phyloP scores from a whole-genome alignment of 2,888 invertebrate genomes.

The Rhimphoctona megacephalus region DNA sequence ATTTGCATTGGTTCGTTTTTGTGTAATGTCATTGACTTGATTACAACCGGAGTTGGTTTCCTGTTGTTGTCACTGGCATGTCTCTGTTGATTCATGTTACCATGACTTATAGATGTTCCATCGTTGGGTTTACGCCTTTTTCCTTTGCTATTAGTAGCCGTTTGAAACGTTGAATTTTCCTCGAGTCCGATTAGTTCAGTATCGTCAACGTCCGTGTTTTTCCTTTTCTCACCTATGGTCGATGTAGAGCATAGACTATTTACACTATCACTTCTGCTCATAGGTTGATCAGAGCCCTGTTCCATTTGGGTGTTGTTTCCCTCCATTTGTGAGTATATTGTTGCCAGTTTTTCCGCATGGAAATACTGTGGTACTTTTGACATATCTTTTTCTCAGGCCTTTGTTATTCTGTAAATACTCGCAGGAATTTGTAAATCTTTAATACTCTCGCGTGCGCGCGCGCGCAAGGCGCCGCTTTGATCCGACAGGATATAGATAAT shows the following conservation, averaged over 20 bases:
- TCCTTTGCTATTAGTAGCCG: neutral
- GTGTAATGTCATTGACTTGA: constrained; percentile 25
- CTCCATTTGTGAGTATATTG: neutral
- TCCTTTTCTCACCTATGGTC: constrained; percentile 9
- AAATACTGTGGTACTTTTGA: too few species aligned
- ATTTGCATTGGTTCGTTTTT: constrained; percentile 28
- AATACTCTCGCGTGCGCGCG: constrained; percentile 16
- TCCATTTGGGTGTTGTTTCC: constrained; percentile 4
- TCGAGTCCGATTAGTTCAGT: neutral
- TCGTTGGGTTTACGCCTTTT: constrained; percentile 7
- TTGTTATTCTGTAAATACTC: neutral
- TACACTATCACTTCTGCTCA: too few species aligned
- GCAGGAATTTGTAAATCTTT: neutral
- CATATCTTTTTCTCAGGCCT: neutral
- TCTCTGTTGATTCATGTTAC: constrained; percentile 9
- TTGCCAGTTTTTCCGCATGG: neutral
- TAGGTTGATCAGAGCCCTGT: neutral
- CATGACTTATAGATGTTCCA: constrained; percentile 1
- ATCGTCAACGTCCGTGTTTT: neutral
- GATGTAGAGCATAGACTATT: constrained; percentile 4
- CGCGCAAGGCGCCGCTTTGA: constrained; percentile 19
- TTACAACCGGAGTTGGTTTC: constrained; percentile 35
- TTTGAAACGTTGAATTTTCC: constrained; percentile 14
- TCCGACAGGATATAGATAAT: neutral
- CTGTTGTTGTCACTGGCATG: constrained; percentile 15